These are phyloP conservation scores for Dinoponera quadriceps DNA, from an alignment of 1,140 invertebrate genomes.

Conservation along the genomic window DNA sequence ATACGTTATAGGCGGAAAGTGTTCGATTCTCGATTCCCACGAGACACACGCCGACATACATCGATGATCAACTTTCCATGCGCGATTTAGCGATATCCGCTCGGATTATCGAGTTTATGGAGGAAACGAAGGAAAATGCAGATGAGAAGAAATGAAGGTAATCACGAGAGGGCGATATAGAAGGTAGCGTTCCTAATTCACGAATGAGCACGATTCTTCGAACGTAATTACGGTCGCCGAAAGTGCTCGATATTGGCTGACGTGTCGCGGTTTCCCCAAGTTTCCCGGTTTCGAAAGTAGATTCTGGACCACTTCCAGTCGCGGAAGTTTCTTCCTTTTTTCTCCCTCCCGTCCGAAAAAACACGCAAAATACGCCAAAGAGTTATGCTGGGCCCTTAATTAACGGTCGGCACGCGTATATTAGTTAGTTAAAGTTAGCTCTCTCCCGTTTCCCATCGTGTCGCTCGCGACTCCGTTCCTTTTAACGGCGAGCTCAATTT, in stretches of 20 bases:
- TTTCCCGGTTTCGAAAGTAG: neutral
- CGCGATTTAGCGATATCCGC: conserved; percentile 26
- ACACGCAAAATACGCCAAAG: neutral
- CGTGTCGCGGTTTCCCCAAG: neutral
- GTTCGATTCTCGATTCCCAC: conserved; percentile 25
- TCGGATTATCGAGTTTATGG: neutral
- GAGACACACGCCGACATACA: conserved; percentile 26
- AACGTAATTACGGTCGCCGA: neutral
- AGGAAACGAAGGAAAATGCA: neutral
- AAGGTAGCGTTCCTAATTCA: neutral
- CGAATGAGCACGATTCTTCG: neutral
- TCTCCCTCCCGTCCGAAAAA: neutral
- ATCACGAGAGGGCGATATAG: neutral
- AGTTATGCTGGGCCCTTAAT: conserved; percentile 37
- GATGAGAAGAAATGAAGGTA: neutral
- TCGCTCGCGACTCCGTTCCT: conserved; percentile 7
- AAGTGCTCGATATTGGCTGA: conserved; percentile 1
- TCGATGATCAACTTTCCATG: conserved; percentile 3
- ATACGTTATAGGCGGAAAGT: conserved; percentile 56
- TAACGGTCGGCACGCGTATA: conserved; percentile 11
- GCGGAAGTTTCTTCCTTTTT: too few relatives aligned
- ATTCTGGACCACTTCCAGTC: neutral
- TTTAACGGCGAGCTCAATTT: conserved; percentile 51
- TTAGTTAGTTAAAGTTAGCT: conserved; percentile 21
- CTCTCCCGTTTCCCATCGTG: conserved; percentile 19